Conservation (phyloP, 2,888 invertebrate species). For the Sarcophaga carnaria region DNA sequence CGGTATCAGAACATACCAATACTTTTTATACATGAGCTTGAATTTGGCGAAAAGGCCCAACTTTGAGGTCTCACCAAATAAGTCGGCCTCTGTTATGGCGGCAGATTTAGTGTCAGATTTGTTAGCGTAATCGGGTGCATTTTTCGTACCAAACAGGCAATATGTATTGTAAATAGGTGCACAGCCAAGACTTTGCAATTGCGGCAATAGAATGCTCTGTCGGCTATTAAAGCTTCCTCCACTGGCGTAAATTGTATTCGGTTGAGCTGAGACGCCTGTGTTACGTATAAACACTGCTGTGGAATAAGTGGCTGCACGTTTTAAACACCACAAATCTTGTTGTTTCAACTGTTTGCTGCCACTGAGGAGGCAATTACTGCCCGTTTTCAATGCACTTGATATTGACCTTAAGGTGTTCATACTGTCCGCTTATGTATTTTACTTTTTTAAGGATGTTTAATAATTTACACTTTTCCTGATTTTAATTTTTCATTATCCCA, state of each 20-base stretch:
- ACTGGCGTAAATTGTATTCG: slow-evolving; percentile 7
- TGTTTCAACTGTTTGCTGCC: slow-evolving; percentile 26
- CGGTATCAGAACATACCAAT: slow-evolving; percentile 97
- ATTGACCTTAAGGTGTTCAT: slow-evolving; percentile 56
- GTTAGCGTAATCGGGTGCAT: slow-evolving; percentile 71
- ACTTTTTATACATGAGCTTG: slow-evolving; percentile 95
- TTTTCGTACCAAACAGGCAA: slow-evolving; percentile 69
- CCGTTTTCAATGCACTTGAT: slow-evolving; percentile 41
- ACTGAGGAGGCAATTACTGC: not conserved
- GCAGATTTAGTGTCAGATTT: slow-evolving; percentile 75
- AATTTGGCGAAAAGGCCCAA: slow-evolving; percentile 89
- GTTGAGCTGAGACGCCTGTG: slow-evolving; percentile 11
- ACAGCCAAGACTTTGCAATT: slow-evolving; percentile 24
- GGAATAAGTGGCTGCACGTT: slow-evolving; percentile 38
- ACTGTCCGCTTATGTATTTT: slow-evolving; percentile 11
- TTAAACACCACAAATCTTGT: slow-evolving; percentile 46
- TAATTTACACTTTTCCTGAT: not conserved
- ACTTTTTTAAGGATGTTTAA: not conserved
- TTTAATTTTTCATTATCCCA: slow-evolving; percentile 36
- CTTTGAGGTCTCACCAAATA: slow-evolving; percentile 82
- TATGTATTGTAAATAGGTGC: slow-evolving; percentile 6
- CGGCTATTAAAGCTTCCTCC: slow-evolving; percentile 2
- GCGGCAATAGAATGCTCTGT: slow-evolving; percentile 28
- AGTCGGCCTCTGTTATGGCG: slow-evolving; percentile 71
- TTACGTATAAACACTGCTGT: slow-evolving; percentile 62